Percentiles rank a stretch among this genome's conserved stretches.
Evolutionary conservation across 1,140 invertebrate genomes (phyloP).

Genomic region (Myzus persicae): DNA sequence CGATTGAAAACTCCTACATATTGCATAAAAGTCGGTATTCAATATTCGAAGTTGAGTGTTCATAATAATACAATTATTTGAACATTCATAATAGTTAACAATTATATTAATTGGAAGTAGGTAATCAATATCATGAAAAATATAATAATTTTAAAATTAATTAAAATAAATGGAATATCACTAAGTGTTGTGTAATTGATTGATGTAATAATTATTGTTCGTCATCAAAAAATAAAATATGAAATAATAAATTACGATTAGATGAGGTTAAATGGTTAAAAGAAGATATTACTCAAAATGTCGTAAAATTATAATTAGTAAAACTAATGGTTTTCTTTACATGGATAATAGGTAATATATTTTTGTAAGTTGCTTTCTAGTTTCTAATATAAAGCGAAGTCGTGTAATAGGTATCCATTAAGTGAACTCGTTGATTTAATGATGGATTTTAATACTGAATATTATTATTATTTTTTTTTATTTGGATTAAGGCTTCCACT

Average conservation of each 20-base stretch:
- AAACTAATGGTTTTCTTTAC: background rate
- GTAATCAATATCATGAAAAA: background rate
- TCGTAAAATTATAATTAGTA: background rate
- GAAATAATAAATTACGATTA: constrained; percentile 10
- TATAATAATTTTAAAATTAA: constrained; percentile 1
- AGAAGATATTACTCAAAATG: background rate
- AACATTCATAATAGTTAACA: background rate
- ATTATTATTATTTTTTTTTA: too few species aligned
- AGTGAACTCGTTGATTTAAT: background rate
- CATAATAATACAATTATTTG: background rate
- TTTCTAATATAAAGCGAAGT: background rate
- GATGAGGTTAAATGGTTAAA: background rate
- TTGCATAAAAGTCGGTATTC: too few species aligned
- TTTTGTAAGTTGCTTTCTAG: background rate
- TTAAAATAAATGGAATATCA: background rate
- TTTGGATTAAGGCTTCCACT: too few species aligned
- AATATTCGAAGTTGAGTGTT: background rate
- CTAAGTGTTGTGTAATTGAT: constrained; percentile 12
- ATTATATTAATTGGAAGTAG: background rate
- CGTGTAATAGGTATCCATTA: background rate
- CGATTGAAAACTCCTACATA: too few species aligned
- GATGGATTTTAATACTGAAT: background rate
- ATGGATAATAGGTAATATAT: background rate
- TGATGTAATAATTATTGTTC: background rate
- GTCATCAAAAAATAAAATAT: constrained; percentile 3